Evolutionary conservation across 2,113 vertebrate genomes (phyloP).

Genomic region (Hiodon alosoides): DNA sequence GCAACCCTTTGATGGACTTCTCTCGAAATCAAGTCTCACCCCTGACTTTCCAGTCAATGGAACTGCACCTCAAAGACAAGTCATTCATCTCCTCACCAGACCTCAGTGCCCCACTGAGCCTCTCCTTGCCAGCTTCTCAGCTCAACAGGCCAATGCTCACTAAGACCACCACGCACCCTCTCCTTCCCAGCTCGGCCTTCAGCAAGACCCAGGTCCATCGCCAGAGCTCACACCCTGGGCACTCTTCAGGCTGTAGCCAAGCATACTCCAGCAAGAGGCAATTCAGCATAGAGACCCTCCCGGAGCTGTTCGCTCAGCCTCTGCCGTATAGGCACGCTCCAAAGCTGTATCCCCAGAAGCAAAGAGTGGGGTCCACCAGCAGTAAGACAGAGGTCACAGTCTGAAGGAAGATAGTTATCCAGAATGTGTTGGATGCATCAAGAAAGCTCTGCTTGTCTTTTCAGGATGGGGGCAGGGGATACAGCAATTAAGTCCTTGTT

Average conservation of each 20-base stretch:
- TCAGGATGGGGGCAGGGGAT: too few species aligned
- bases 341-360: conserved; percentile 49
- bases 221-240: conserved; percentile 55
- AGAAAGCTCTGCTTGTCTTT: too few species aligned
- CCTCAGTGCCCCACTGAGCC: conserved; percentile 63
- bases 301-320: conserved; percentile 63
- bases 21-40: conserved; percentile 50
- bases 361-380: conserved; percentile 74
- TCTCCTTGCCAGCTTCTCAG: conserved; percentile 59
- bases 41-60: conserved; percentile 57
- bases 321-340: conserved; percentile 44
- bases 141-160: conserved; percentile 59
- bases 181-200: conserved; percentile 57
- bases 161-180: conserved; percentile 61
- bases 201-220: conserved; percentile 51
- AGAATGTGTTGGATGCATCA: too few species aligned
- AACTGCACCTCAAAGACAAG: conserved; percentile 60
- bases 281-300: conserved; percentile 73
- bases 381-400: conserved; percentile 94
- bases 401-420: conserved; percentile 43
- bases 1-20: conserved; percentile 67
- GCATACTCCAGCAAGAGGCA: conserved; percentile 58
- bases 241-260: conserved; percentile 53
- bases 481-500: too few species aligned
- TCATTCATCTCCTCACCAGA: conserved; percentile 50